Base-by-base conservation (phyloP, 2,113 vertebrate species). In the Apteryx owenii region DNA sequence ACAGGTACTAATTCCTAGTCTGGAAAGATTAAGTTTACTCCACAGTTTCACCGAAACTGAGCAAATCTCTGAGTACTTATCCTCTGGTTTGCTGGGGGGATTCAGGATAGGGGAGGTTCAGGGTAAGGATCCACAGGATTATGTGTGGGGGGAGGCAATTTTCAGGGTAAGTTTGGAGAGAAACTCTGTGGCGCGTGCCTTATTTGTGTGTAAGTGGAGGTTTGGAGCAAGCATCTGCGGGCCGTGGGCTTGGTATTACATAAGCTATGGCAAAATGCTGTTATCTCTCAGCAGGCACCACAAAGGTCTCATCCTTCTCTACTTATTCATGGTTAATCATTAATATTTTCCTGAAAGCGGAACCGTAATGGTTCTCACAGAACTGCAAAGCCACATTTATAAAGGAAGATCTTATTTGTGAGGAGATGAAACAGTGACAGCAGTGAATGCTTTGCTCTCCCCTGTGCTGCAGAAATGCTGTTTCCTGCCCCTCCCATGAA, bases 401-500 rank as follows among this genome's bases (percentile, higher is more conserved):
- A 62, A 90, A 85, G 53, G 91, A 77, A 91, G 70, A 2, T 54
- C 84, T 71, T 23, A 31, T 22, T 85, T 89, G 64, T 36, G 68
- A 95, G 87, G 62, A 95, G 84, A 90, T 7, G 53, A 96, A 94
- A 89, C 95, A 56, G 50, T 62, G 58, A 31, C 1, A 2, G 79
- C 69, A 79, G 44, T 51, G 54, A 81, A 93, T 78, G 72, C 38
- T 53, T 96, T 92, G 84, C 86, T 96, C 96, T 93, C 89, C 84
- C 82, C 84, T 46, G 28, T 0, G 0, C 68, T 65, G 29, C 53
- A 81, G 56, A 91, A 79, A 42, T 7, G 9, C 38, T 0, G 0
- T 83, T 97, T 95, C 95, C 96, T 95, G 93, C 90, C 88, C 95
- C 96, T 94, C 94, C 97, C 89, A 54, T 85, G 50, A 68, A n/a